Conservation (phyloP, 2,797 vertebrate genomes). For the Pangasius sanitwongsei region DNA sequence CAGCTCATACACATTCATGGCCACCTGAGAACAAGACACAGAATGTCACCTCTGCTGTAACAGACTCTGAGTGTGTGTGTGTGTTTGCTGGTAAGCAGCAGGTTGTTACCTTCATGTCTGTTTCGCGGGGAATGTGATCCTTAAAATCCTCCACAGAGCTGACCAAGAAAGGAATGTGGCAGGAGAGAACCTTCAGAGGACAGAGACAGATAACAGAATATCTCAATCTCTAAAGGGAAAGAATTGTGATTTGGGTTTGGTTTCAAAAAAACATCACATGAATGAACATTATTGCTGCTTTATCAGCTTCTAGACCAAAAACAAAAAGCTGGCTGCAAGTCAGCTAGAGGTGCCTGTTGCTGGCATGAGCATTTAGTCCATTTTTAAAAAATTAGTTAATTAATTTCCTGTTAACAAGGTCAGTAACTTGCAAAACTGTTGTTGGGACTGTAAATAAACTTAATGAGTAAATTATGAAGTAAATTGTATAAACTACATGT, state of each 20-base stretch:
- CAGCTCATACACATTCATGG: slow-evolving; percentile 98
- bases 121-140: slow-evolving; percentile 99
- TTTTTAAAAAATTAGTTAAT: background rate
- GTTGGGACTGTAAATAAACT: background rate
- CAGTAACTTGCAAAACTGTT: background rate
- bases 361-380: background rate
- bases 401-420: background rate
- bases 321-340: background rate
- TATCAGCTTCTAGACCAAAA: background rate
- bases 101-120: slow-evolving; percentile 94
- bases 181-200: slow-evolving; percentile 87
- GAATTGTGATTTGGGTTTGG: too few species aligned
- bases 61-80: background rate
- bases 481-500: background rate
- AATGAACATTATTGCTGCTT: background rate
- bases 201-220: background rate
- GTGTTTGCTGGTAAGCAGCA: background rate
- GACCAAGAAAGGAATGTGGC: slow-evolving; percentile 98
- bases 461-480: background rate
- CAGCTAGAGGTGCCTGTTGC: background rate
- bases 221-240: background rate
- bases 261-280: background rate
- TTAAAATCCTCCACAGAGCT: slow-evolving; percentile 99
- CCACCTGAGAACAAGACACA: slow-evolving; percentile 79
- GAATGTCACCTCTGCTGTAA: background rate